Base-by-base conservation (phyloP, 2,888 invertebrate genomes). In the Hypomecis atomaria region DNA sequence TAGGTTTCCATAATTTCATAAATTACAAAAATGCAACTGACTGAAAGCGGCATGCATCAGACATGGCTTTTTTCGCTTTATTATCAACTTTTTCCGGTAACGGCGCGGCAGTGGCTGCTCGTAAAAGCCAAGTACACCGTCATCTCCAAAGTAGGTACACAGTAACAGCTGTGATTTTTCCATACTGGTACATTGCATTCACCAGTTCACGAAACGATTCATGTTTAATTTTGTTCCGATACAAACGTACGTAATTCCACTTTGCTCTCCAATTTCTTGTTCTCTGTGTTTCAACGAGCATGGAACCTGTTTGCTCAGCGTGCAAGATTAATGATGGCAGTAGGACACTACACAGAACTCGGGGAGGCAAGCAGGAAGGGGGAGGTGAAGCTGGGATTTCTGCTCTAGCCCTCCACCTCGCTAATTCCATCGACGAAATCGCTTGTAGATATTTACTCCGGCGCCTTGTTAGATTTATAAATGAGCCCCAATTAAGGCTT, bases 271-370 rank as follows among this genome's bases (percentile, higher is more conserved):
- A 60, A 65, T 65, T 60, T 60, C 59, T 60, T 38, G 53, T 64
- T 69, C 66, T 70, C 64, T 67, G 59, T 68, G 70, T 66, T 70
- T 54, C 57, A 40, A 52, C 62, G 79, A 68, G 70, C 69, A 65
- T 64, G 69, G 78, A 72, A 77, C 80, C 79, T 86, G 89, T 88
- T 88, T 88, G 85, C 84, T 83, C 81, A 76, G 71, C 83, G 81
- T 83, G 81, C 79, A 91, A 92, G 91, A 92, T 92, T 92, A 92
- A 92, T 90, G 89, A 86, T 86, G 77, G 78, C 82, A 74, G 79
- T 82, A 85, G 77, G 85, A 88, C 82, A 85, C 76, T 78, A 82
- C 71, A 78, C 79, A 78, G 78, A 77, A 68, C 59, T 68, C 59
- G 65, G 70, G 72, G 75, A 74, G 78, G 59, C 62, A 62, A 67